These are phyloP conservation scores for Epizoanthus stellaris DNA, from an alignment of 92 coral and sea anemone species.

Conservation along the genomic window DNA sequence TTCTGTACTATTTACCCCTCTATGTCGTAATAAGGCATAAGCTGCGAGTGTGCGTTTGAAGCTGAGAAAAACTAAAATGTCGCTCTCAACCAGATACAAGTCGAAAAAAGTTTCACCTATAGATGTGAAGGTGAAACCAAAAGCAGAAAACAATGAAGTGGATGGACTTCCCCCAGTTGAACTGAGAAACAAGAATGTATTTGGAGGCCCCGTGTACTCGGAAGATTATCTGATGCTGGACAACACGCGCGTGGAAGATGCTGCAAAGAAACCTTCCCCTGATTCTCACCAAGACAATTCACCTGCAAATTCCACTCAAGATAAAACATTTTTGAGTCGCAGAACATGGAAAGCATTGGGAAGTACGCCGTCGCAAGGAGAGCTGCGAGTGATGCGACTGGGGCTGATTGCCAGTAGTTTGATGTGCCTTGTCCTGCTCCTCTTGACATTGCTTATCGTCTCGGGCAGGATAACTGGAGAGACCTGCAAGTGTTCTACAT, in stretches of 20 bases:
- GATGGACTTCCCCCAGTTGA: neutral
- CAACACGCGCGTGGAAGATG: neutral
- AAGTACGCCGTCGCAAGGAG: constrained; percentile 2
- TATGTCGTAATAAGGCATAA: too few relatives aligned
- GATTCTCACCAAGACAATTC: neutral
- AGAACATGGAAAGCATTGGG: constrained; percentile 18
- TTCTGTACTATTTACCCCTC: too few relatives aligned
- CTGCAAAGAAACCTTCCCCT: neutral
- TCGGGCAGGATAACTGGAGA: neutral
- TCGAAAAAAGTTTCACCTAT: constrained; percentile 1
- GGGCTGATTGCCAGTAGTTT: constrained; percentile 3
- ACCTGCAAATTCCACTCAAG: neutral
- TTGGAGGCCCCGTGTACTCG: neutral
- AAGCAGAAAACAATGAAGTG: neutral
- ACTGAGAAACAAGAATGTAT: neutral
- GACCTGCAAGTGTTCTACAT: neutral
- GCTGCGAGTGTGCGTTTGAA: too few relatives aligned
- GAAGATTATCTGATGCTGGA: constrained; percentile 17
- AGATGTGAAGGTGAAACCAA: constrained; percentile 4
- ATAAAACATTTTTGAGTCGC: neutral
- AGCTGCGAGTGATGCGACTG: constrained; percentile 6
- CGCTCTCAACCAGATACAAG: neutral
- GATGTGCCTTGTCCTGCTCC: neutral
- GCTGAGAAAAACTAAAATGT: neutral
- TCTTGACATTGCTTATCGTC: constrained; percentile 9